A percentile compares a stretch with the other conserved stretches of the same genome.
Evolutionary conservation across 2,888 invertebrate species (phyloP).

Genomic region (Melitaea athalia): DNA sequence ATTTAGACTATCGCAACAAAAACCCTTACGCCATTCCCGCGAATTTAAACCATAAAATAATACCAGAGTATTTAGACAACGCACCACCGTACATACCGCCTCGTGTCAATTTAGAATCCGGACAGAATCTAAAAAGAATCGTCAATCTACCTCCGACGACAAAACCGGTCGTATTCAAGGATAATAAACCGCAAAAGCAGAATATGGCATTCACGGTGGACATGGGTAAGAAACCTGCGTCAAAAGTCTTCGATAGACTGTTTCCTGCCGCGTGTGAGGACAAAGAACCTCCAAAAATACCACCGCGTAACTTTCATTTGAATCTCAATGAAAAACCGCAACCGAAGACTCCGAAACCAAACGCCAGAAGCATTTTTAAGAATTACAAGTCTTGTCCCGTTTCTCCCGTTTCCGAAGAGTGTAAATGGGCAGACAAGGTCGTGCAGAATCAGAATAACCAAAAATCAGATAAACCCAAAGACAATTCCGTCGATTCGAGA

Average conservation of each 20-base stretch:
- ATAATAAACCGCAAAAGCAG: slow-evolving; percentile 61
- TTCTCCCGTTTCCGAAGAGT: slow-evolving; percentile 91
- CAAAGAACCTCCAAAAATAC: slow-evolving; percentile 57
- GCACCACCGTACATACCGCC: slow-evolving; percentile 71
- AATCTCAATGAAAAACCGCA: slow-evolving; percentile 68
- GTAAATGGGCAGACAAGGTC: slow-evolving; percentile 83
- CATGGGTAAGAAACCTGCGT: slow-evolving; percentile 60
- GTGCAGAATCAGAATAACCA: slow-evolving; percentile 53
- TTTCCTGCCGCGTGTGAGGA: slow-evolving; percentile 61
- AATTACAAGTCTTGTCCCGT: slow-evolving; percentile 90
- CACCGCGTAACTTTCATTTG: slow-evolving; percentile 69
- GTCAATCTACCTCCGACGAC: slow-evolving; percentile 54
- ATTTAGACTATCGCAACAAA: slow-evolving; percentile 68
- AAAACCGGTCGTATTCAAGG: slow-evolving; percentile 65
- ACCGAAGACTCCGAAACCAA: slow-evolving; percentile 62
- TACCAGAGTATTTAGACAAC: slow-evolving; percentile 66
- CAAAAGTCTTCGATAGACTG: slow-evolving; percentile 73
- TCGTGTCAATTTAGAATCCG: slow-evolving; percentile 59
- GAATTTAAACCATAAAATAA: slow-evolving; percentile 68
- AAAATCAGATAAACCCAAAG: slow-evolving; percentile 46
- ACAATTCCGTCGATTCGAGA: slow-evolving; percentile 72
- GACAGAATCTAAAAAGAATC: slow-evolving; percentile 46
- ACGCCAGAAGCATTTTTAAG: slow-evolving; percentile 81
- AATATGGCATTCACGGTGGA: slow-evolving; percentile 67
- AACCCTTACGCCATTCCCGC: slow-evolving; percentile 80